Evolutionary conservation across 2,113 vertebrate genomes (phyloP).

Genomic region (Petromus typicus): DNA sequence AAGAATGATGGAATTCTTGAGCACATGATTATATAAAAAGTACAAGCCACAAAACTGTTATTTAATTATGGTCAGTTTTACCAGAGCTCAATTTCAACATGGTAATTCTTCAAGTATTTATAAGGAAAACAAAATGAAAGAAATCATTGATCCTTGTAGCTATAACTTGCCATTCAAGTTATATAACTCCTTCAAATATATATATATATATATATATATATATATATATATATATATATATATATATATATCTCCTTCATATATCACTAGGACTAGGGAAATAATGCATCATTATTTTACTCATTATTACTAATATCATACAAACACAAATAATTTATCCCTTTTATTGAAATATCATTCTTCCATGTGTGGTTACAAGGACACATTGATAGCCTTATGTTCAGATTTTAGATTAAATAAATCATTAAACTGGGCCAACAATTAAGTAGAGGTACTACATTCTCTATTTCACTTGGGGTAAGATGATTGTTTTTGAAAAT

Average conservation of each 20-base stretch:
- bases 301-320: background rate
- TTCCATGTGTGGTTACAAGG: background rate
- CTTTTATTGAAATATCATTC: constrained; percentile 29
- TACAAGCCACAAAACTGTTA: background rate
- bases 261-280: background rate
- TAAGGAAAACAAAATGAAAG: constrained; percentile 37
- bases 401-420: constrained; percentile 25
- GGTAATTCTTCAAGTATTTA: background rate
- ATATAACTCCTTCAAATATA: too few species aligned
- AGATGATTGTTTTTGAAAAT: background rate
- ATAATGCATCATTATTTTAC: background rate
- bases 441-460: constrained; percentile 17
- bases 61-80: constrained; percentile 46
- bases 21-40: background rate
- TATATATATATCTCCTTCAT: background rate
- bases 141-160: background rate
- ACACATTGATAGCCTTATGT: background rate
- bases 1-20: background rate
- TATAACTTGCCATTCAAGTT: too few species aligned
- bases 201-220: too few species aligned
- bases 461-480: background rate
- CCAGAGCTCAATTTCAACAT: constrained; percentile 33
- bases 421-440: background rate
- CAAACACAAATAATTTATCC: background rate
- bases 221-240: too few species aligned